phyloP scores from a whole-genome alignment of 2,113 vertebrate genomes.

The Oenanthe oenanthe region DNA sequence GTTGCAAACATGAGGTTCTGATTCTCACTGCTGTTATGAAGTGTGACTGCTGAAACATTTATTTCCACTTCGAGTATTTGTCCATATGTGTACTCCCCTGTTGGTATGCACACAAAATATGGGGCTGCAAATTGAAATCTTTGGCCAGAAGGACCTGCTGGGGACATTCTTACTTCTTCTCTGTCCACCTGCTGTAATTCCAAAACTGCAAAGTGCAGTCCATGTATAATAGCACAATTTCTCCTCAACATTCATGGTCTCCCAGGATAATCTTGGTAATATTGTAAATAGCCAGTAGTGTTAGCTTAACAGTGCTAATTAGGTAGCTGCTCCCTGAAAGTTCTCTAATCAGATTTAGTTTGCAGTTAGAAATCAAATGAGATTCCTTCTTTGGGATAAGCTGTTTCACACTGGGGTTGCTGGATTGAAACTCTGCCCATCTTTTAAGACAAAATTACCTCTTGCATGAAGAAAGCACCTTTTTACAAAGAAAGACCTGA shows the following conservation, averaged over 20 bases:
- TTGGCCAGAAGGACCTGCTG: background rate
- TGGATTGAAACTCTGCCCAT: background rate
- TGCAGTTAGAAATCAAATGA: background rate
- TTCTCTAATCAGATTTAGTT: background rate
- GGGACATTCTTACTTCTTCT: background rate
- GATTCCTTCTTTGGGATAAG: background rate
- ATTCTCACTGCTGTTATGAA: background rate
- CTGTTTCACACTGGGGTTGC: background rate
- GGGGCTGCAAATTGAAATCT: background rate
- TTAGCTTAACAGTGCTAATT: background rate
- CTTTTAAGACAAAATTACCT: background rate
- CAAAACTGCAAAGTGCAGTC: background rate
- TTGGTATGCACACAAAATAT: background rate
- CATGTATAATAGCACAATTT: background rate
- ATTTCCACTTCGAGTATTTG: background rate
- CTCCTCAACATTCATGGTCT: background rate
- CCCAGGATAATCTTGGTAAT: background rate
- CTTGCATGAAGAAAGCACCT: background rate
- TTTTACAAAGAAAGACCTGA: background rate
- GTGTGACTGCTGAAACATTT: conserved; percentile 6
- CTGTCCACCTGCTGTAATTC: background rate
- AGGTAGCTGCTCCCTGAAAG: background rate
- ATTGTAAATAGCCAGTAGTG: background rate
- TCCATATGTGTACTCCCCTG: background rate
- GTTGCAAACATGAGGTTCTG: conserved; percentile 34